phyloP scores from a whole-genome alignment of 2,888 invertebrate genomes.

The Hydrotaea cyrtoneurina region DNA sequence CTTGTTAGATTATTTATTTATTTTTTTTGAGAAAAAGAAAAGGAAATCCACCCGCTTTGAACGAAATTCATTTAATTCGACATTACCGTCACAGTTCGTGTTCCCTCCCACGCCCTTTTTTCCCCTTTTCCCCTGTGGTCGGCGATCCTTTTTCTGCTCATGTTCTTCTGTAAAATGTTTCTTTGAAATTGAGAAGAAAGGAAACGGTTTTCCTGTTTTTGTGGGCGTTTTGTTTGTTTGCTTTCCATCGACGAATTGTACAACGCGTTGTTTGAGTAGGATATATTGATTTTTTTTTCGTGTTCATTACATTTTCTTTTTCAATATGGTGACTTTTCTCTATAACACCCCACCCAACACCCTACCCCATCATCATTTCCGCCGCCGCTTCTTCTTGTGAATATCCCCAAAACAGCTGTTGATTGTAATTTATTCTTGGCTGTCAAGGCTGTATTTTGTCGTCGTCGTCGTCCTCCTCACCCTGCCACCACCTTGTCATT shows the following conservation, averaged over 20 bases:
- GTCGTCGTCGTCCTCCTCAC: neutral
- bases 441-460: conserved; percentile 48
- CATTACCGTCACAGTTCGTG: neutral
- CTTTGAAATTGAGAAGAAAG: neutral
- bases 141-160: no score
- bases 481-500: neutral
- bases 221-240: neutral
- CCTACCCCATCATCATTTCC: neutral
- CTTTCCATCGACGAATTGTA: neutral
- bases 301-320: neutral
- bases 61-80: no score
- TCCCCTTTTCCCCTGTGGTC: no score
- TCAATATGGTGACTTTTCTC: neutral
- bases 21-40: neutral
- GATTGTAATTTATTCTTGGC: conserved; percentile 45
- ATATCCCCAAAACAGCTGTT: conserved; percentile 48
- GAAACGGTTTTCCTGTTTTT: neutral
- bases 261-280: neutral
- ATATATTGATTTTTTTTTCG: conserved; percentile 28
- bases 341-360: no score
- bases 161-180: neutral
- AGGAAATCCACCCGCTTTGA: neutral
- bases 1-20: conserved; percentile 1
- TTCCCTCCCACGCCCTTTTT: neutral
- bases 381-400: neutral